phyloP scores from a whole-genome alignment of 2,888 invertebrate genomes.

The Spodoptera picta region DNA sequence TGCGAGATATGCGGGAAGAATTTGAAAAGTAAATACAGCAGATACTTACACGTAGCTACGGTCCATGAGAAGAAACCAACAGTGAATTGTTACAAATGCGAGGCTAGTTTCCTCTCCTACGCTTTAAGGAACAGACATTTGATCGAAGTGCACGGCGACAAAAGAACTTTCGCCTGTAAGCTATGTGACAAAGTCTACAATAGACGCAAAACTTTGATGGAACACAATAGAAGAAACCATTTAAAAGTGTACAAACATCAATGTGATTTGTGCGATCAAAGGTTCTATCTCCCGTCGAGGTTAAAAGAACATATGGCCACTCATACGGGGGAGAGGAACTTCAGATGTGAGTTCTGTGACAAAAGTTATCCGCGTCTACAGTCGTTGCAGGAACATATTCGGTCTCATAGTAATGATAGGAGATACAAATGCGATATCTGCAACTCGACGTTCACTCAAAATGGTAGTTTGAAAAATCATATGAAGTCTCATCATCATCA shows the following conservation, averaged over 20 bases:
- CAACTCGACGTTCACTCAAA: constrained; percentile 86
- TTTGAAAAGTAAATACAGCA: constrained; percentile 79
- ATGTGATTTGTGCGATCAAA: constrained; percentile 80
- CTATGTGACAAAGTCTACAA: constrained; percentile 81
- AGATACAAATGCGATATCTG: constrained; percentile 87
- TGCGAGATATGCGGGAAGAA: constrained; percentile 86
- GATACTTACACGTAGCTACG: constrained; percentile 76
- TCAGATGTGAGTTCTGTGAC: constrained; percentile 87
- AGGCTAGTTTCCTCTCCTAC: constrained; percentile 77
- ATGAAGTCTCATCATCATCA: constrained; percentile 86
- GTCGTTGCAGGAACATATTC: constrained; percentile 88
- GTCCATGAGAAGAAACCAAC: constrained; percentile 82
- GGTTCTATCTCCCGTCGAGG: constrained; percentile 81
- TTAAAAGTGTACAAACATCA: constrained; percentile 78
- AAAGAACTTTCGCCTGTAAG: constrained; percentile 78
- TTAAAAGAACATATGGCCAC: constrained; percentile 85
- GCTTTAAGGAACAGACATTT: constrained; percentile 77
- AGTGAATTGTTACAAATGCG: constrained; percentile 81
- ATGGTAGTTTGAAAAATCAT: constrained; percentile 88
- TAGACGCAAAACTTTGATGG: constrained; percentile 77
- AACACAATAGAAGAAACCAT: constrained; percentile 78
- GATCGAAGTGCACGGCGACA: constrained; percentile 80
- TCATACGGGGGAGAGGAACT: constrained; percentile 86
- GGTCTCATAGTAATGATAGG: constrained; percentile 87
- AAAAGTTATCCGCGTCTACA: constrained; percentile 89